Evolutionary conservation across 2,113 vertebrate genomes (phyloP), one percentile per base, ranked within the genome.

Genomic region (Mesitornis unicolor): DNA sequence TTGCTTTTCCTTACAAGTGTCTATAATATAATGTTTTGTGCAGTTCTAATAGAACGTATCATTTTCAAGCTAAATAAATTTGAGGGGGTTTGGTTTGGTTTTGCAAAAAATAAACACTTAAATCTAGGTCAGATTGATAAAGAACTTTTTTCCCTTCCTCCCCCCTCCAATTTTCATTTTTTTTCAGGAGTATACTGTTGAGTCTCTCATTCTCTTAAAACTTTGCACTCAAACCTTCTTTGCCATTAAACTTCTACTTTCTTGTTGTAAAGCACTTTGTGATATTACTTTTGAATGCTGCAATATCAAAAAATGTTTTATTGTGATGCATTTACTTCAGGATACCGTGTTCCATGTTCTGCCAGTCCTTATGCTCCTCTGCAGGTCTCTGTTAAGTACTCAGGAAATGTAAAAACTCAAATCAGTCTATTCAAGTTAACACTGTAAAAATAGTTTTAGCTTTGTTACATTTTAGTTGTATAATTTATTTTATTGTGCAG

Each of bases 371-470:
- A 50, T 79, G 45, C 21, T 94, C 42, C 53, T 95, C 91, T 94
- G 59, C 84, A 88, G 87, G 82, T 85, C 36, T 35, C 82, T 84
- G 8, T n/a, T 54, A 70, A 90, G 87, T 85, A 50, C 73, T 84
- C 15, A 24, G 68, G 76, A 81, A 78, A 84, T 82, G 94, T 80
- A 70, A 61, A 79, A 94, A 59, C 35, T 85, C 70, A 74, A 61
- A 73, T 36, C 54, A 83, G 82, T 87, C 90, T 87, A 77, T 94
- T 90, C 93, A 40, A 73, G 90, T 90, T 92, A 90, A 43, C 56
- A 11, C 33, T 56, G 33, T 15, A 8, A 11, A 12, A 16, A 22
- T 20, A 24, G 9, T 48, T 84, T 65, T 73, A 42, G 16, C n/a
- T 84, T 77, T 67, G 16, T 57, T 78, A 16, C 28, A 11, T 89